Conservation (phyloP, 2,113 vertebrate genomes). For the Channa argus region DNA sequence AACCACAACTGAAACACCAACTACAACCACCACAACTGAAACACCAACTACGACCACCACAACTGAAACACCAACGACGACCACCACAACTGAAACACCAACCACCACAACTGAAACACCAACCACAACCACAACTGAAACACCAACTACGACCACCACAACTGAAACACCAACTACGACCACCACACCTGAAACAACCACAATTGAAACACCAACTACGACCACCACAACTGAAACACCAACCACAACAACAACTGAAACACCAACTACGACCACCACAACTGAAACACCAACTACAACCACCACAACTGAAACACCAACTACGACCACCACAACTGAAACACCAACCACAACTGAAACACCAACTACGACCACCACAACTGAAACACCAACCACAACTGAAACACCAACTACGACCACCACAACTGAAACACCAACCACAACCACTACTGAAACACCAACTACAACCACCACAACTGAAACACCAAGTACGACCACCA, state of each 20-base stretch:
- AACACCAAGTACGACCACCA: background rate
- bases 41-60: background rate
- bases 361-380: background rate
- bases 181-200: no score
- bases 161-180: background rate
- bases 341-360: background rate
- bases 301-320: no score
- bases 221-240: background rate
- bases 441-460: background rate
- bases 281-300: no score
- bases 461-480: background rate
- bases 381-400: background rate
- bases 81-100: background rate
- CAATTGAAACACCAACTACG: background rate
- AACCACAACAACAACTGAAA: no score
- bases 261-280: background rate
- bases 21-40: background rate
- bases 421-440: background rate
- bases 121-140: background rate
- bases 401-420: background rate
- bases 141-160: no score
- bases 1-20: background rate
- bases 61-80: background rate
- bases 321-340: no score
- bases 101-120: background rate